Base-by-base conservation (phyloP, 2,113 vertebrate genomes). In the Chionomys nivalis region DNA sequence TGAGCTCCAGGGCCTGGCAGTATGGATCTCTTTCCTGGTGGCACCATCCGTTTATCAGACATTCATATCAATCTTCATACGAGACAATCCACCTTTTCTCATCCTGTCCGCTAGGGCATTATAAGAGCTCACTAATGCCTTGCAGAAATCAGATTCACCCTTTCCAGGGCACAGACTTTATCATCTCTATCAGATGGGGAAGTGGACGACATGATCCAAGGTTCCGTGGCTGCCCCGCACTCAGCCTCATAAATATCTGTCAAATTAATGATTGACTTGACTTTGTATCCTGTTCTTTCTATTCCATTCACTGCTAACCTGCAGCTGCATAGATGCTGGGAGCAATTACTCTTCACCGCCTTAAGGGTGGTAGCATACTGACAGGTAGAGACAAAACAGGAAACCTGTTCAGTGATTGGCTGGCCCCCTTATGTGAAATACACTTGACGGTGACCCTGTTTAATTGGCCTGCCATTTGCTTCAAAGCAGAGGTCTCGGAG, bases 161-260 rank as follows among this genome's bases (percentile, higher is more conserved):
- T 23, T 63, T 33, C 10, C 39, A 23, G 1, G 16, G 47, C 33
- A 70, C 17, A 92, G 55, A 66, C 63, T 68, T 49, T 77, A 58
- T 96, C 92, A 94, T 65, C 49, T 42, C 52, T 66, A 42, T 75
- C 36, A 23, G 36, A 13, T 36, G 42, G 83, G 49, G 63, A 89
- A 61, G n/a, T 55, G 16, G 9, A 33, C 52, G 24, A 1, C 14
- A n/a, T 10, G 68, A 86, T 55, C 55, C 0, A 1, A 73, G 31
- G 5, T 49, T 42, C 33, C 42, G 31, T 63, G 47, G 5, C 55
- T 68, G 42, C 73, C 70, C 39, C 49, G 42, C 7, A 65, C 39
- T 28, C 24, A 12, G n/a, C 12, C 87, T 91, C 82, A 82, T 87
- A 88, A 96, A 72, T 97, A 73, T 77, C 55, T 96, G 81, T 87